Evolutionary conservation across 2,888 invertebrate species (phyloP).

Genomic region (Lordiphosa fenestrarum): DNA sequence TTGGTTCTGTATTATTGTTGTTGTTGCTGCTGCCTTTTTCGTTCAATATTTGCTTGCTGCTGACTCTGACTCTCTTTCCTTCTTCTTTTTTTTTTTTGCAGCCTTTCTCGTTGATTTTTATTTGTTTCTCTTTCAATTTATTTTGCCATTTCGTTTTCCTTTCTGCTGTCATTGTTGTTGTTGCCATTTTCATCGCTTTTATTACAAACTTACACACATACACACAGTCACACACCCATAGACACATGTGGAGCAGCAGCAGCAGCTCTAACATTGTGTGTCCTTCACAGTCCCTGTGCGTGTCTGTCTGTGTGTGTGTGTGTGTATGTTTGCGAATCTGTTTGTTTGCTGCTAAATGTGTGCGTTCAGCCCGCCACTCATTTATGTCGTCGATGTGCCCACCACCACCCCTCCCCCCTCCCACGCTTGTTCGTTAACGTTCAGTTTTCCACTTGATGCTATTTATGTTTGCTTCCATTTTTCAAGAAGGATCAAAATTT

Average conservation of each 20-base stretch:
- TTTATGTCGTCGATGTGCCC: slow-evolving; percentile 67
- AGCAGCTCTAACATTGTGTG: slow-evolving; percentile 62
- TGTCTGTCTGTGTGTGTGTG: slow-evolving; percentile 34
- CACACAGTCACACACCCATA: slow-evolving; percentile 42
- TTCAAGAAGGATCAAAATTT: slow-evolving; percentile 79
- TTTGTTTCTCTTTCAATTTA: slow-evolving; percentile 78
- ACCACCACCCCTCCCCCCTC: neutral
- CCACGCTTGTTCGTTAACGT: slow-evolving; percentile 64
- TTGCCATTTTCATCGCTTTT: slow-evolving; percentile 75
- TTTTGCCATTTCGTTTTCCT: slow-evolving; percentile 77
- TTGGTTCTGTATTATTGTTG: slow-evolving; percentile 37
- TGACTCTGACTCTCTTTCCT: slow-evolving; percentile 25
- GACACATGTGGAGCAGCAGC: slow-evolving; percentile 60
- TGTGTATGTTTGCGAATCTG: slow-evolving; percentile 45
- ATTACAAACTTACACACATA: slow-evolving; percentile 64
- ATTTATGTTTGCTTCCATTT: slow-evolving; percentile 77
- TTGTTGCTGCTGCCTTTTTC: slow-evolving; percentile 46
- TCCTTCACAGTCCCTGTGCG: slow-evolving; percentile 65
- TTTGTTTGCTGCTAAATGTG: slow-evolving; percentile 73
- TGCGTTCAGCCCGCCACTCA: slow-evolving; percentile 70
- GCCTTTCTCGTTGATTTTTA: slow-evolving; percentile 77
- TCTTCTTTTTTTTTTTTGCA: slow-evolving; percentile 54
- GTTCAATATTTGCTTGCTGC: slow-evolving; percentile 71
- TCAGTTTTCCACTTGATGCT: slow-evolving; percentile 74
- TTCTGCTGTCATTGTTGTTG: slow-evolving; percentile 69